Base-by-base conservation (phyloP, 2,797 vertebrate species). In the Channa striata region DNA sequence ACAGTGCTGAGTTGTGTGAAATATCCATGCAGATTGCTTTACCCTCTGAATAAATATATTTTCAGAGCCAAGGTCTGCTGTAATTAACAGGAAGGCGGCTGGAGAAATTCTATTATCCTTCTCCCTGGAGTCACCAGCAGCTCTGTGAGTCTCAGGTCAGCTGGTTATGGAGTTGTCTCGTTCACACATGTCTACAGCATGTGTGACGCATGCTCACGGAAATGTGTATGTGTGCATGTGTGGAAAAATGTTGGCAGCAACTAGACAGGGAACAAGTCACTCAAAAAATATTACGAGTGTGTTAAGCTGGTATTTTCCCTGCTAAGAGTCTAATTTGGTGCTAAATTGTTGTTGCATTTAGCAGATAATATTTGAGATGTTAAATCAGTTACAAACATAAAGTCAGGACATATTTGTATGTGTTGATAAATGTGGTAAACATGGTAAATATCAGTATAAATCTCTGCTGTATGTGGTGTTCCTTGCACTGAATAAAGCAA, bases 81-180 rank as follows among this genome's bases (percentile, higher is more conserved):
- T 92, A 93, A 93, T 92, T 93, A 93, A 91, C 88, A 84, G 84
- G 77, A 90, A 85, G 87, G 78, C 77, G 58, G 78, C 78, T 72
- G 66, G 78, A 87, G 79, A 85, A 87, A 93, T 92, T 89, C 79
- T 88, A 92, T 92, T 92, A 89, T 90, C 87, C 77, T 56, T 78
- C 73, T 87, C 86, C 82, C 84, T 50, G 69, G 85, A 91, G 87
- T 82, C 80, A 70, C 71, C 40, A 75, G 67, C 69, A 77, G 79
- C 77, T 87, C 86, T 67, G 83, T 61, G 52, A 87, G 79, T 83
- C 86, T 86, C 77, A 82, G 87, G 91, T 90, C 89, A 90, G 87
- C 83, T 80, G 58, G 77, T 81, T 83, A 80, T 77, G 73, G 64
- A 87, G 88, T 87, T 70, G 76, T 86, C 83, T 87, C 78, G 49